phyloP scores from a whole-genome alignment of 2,888 invertebrate genomes.

The Euplexia lucipara region DNA sequence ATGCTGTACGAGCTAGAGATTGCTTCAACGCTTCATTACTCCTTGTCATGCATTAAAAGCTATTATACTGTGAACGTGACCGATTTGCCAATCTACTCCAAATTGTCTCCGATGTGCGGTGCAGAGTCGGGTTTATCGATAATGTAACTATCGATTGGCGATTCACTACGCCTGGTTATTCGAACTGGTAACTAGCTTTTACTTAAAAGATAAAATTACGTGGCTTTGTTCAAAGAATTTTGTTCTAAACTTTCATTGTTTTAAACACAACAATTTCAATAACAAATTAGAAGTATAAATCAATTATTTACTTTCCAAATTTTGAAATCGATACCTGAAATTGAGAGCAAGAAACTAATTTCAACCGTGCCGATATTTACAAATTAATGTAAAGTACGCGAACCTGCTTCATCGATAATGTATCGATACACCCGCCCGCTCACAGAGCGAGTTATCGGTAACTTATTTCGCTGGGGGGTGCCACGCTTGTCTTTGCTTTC shows the following conservation, averaged over 20 bases:
- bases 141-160: conserved; percentile 41
- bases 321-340: conserved; percentile 34
- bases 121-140: conserved; percentile 40
- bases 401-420: conserved; percentile 65
- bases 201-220: conserved; percentile 11
- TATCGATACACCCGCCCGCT: conserved; percentile 64
- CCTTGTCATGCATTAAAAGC: conserved; percentile 74
- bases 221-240: neutral
- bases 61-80: conserved; percentile 74
- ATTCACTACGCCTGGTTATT: neutral
- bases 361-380: conserved; percentile 64
- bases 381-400: conserved; percentile 66
- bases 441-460: conserved; percentile 67
- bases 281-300: conserved; percentile 15
- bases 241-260: conserved; percentile 26
- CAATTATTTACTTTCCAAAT: conserved; percentile 11
- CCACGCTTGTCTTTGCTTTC: conserved; percentile 73
- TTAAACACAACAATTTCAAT: conserved; percentile 11
- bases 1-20: conserved; percentile 56
- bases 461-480: conserved; percentile 69
- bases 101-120: conserved; percentile 57
- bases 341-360: conserved; percentile 50
- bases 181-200: conserved; percentile 5
- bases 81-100: conserved; percentile 64
- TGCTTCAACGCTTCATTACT: conserved; percentile 70